Evolutionary conservation across 2,113 vertebrate genomes (phyloP), one percentile per base, ranked within the genome.

Genomic region (Cinclus mexicanus): DNA sequence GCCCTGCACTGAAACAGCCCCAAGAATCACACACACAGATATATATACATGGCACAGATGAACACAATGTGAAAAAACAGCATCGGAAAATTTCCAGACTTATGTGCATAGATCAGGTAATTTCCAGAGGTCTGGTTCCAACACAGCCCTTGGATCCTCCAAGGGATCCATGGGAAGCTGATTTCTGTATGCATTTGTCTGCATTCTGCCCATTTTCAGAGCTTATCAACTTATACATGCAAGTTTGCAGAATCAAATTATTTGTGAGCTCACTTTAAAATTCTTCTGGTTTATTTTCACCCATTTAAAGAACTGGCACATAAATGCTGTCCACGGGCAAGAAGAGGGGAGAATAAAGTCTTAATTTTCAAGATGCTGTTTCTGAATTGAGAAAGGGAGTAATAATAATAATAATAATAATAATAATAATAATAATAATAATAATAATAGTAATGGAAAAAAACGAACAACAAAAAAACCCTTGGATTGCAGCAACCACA

Each of bases 401-500:
- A 37, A 41, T 0, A 3, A 23, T 56, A 83, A 76, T 37, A 71
- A 94, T 39, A 14, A 37, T 81, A 79, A n/a, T n/a, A n/a, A n/a
- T 8, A 37, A 41, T 0, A 3, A 23, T 56, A 83, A 76, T 37
- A 71, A 94, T 39, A 14, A 37, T 81, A 79, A n/a, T 8, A 37
- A 41, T 0, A 3, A 23, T 56, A 83, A 76, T 37, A 71, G 93
- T 39, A 14, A 37, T 81, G 77, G 31, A 7, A 80, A 59, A 49
- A 88, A 50, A 53, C n/a, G 9, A 9, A 19, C 9, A 16, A 6
- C 22, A 50, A 59, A 50, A 29, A 39, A 35, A 23, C 7, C 13
- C 9, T 41, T 42, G 87, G 52, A 88, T 90, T 93, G 33, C 56
- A 94, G 69, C 94, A 94, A 83, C 85, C 69, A 84, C 70, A 92